phyloP scores from a whole-genome alignment of 2,888 invertebrate species.

The Drosophila diplacantha region DNA sequence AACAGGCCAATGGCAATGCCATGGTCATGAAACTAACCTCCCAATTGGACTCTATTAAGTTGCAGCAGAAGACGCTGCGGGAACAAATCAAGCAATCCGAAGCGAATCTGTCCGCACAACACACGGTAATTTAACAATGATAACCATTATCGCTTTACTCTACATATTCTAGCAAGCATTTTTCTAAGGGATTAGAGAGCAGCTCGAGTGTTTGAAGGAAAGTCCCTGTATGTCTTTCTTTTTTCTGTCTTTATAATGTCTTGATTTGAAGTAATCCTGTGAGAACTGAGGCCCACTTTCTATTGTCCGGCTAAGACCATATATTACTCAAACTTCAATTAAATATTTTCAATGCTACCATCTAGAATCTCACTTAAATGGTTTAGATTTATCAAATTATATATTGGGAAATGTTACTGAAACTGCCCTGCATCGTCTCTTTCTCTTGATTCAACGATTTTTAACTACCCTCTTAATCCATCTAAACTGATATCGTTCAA shows the following conservation, averaged over 20 bases:
- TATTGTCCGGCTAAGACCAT: background rate
- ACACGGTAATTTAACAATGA: conserved; percentile 82
- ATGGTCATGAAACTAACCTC: conserved; percentile 70
- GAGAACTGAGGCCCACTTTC: no score
- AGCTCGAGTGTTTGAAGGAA: conserved; percentile 16
- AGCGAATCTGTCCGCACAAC: conserved; percentile 96
- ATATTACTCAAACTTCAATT: background rate
- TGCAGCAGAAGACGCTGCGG: conserved; percentile 89
- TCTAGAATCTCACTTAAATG: no score
- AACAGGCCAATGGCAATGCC: conserved; percentile 51
- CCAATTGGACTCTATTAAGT: conserved; percentile 82
- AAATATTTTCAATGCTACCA: no score
- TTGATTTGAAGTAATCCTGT: background rate
- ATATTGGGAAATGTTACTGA: background rate
- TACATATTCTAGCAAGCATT: conserved; percentile 29
- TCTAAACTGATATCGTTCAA: no score
- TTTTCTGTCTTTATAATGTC: background rate
- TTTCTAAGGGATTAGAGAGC: conserved; percentile 23
- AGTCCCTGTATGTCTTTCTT: background rate
- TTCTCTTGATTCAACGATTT: background rate
- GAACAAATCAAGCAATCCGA: conserved; percentile 98
- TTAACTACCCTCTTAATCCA: background rate
- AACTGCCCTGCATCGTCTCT: background rate
- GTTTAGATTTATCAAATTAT: background rate
- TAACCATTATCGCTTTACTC: conserved; percentile 39